A percentile compares a stretch with the other conserved stretches of the same genome.
These are phyloP conservation scores for Scaeva pyrastri DNA, from an alignment of 2,888 invertebrate genomes.

Conservation along the genomic window DNA sequence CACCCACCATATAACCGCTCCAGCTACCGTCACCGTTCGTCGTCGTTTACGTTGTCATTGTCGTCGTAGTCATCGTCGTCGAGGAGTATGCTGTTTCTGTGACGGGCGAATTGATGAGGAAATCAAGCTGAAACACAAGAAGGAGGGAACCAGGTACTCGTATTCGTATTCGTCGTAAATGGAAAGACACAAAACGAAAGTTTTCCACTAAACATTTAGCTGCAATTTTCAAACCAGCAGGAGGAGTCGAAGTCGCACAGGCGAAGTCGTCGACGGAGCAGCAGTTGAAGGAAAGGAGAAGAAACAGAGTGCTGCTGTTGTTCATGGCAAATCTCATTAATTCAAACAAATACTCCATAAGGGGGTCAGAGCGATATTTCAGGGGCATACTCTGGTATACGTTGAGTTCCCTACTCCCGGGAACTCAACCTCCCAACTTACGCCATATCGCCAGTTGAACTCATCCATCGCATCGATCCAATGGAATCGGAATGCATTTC, in stretches of 20 bases:
- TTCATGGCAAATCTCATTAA: slow-evolving; percentile 76
- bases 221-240: slow-evolving; percentile 29
- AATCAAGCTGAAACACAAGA: slow-evolving; percentile 23
- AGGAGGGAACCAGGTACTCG: slow-evolving; percentile 15
- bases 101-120: slow-evolving; percentile 74
- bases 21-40: slow-evolving; percentile 25
- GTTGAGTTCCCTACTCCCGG: neutral
- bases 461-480: slow-evolving; percentile 68
- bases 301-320: slow-evolving; percentile 35
- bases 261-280: no score
- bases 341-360: slow-evolving; percentile 69
- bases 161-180: neutral
- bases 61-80: neutral
- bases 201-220: slow-evolving; percentile 59
- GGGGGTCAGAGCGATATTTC: slow-evolving; percentile 40
- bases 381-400: slow-evolving; percentile 6
- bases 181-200: slow-evolving; percentile 54
- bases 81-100: slow-evolving; percentile 57
- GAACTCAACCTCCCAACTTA: no score
- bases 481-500: slow-evolving; percentile 75
- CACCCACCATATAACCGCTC: neutral
- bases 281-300: neutral
- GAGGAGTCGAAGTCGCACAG: no score
- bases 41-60: slow-evolving; percentile 18
- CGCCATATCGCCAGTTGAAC: no score